Evolutionary conservation across 2,113 vertebrate genomes (phyloP).

Genomic region (Morone chrysops): DNA sequence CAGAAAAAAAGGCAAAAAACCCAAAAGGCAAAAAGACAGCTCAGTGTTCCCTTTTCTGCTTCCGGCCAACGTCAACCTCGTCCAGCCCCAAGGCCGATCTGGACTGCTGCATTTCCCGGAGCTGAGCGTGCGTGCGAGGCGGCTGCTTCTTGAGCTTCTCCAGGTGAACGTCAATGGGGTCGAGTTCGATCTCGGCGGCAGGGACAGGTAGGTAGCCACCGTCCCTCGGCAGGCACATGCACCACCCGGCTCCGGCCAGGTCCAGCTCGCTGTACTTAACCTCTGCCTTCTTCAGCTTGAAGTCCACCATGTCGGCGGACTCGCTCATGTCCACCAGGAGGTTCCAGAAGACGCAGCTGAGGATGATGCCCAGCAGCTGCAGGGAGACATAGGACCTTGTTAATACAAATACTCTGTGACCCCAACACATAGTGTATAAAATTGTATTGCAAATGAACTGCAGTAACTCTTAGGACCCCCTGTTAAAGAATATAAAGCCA

Average conservation of each 20-base stretch:
- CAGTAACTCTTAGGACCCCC: no score
- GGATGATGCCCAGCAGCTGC: slow-evolving; percentile 87
- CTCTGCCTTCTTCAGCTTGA: slow-evolving; percentile 78
- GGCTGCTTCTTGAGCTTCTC: slow-evolving; percentile 77
- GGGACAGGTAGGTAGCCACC: slow-evolving; percentile 89
- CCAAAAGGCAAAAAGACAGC: slow-evolving; percentile 48
- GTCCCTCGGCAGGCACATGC: slow-evolving; percentile 90
- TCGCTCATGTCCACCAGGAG: slow-evolving; percentile 87
- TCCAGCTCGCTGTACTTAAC: slow-evolving; percentile 84
- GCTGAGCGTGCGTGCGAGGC: slow-evolving; percentile 71
- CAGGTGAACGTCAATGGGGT: slow-evolving; percentile 79
- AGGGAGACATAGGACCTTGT: not conserved
- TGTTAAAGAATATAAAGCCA: not conserved
- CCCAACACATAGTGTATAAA: no score
- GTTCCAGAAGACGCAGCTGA: slow-evolving; percentile 91
- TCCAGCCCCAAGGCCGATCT: slow-evolving; percentile 72
- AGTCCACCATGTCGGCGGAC: slow-evolving; percentile 86
- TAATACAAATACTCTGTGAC: not conserved
- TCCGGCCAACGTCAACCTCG: slow-evolving; percentile 79
- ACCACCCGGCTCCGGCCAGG: slow-evolving; percentile 89
- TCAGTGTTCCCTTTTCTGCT: slow-evolving; percentile 77
- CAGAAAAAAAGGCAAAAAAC: slow-evolving; percentile 35
- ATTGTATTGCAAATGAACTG: no score
- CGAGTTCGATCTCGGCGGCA: slow-evolving; percentile 63
- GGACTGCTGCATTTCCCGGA: slow-evolving; percentile 70